Evolutionary conservation across 2,888 invertebrate species (phyloP).

Genomic region (Sphaerophoria taeniata): DNA sequence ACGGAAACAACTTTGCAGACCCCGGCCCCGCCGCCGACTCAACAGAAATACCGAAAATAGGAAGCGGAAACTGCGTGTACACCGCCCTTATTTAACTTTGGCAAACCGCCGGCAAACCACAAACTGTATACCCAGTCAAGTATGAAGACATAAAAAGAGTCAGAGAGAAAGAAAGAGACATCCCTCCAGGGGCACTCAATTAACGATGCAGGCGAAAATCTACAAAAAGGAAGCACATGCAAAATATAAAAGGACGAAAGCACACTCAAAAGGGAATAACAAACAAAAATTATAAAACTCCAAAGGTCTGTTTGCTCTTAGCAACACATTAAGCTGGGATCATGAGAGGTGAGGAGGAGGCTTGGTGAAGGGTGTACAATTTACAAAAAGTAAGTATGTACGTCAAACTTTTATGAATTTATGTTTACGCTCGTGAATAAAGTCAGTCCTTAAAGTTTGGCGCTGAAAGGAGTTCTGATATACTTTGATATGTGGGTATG

Average conservation of each 20-base stretch:
- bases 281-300: slow-evolving; percentile 35
- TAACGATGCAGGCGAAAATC: slow-evolving; percentile 65
- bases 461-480: not conserved
- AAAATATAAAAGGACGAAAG: slow-evolving; percentile 8
- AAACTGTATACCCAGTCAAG: not conserved
- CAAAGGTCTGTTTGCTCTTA: slow-evolving; percentile 39
- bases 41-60: not conserved
- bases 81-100: slow-evolving; percentile 54
- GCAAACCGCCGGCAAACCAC: slow-evolving; percentile 45
- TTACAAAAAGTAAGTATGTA: slow-evolving; percentile 48
- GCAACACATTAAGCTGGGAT: slow-evolving; percentile 21
- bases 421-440: slow-evolving; percentile 55
- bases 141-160: not conserved
- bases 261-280: not conserved
- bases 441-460: slow-evolving; percentile 29
- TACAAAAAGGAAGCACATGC: slow-evolving; percentile 39
- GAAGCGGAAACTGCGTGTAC: slow-evolving; percentile 1
- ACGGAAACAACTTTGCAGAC: slow-evolving; percentile 35
- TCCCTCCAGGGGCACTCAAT: slow-evolving; percentile 66
- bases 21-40: not conserved
- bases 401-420: slow-evolving; percentile 62
- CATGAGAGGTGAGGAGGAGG: too few relatives aligned
- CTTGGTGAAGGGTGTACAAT: slow-evolving; percentile 12
- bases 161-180: not conserved
- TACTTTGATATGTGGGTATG: not conserved